Base-by-base conservation (phyloP, 2,113 vertebrate genomes). In the Planiliza haematocheilus region DNA sequence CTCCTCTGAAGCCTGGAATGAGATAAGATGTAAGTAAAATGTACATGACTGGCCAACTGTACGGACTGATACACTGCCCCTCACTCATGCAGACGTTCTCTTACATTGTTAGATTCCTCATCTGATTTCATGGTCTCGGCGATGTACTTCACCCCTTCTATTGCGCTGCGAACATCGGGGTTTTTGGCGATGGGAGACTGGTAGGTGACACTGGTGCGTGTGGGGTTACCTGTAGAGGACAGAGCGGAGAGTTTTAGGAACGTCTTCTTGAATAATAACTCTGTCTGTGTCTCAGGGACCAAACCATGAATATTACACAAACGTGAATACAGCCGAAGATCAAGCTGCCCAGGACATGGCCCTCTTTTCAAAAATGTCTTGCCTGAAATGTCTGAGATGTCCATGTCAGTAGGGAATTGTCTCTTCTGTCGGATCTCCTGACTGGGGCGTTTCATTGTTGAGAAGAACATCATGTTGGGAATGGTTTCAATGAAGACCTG, bases 391-490 rank as follows among this genome's bases (percentile, higher is more conserved):
- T 99, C 98, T 0, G 97, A 97, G 79, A 99, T 99, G 91, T 99
- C 97, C 48, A 98, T 95, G 83, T 99, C 96, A 64, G 95, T 95
- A 1, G 94, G 91, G 82, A 96, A 97, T 82, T 95, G 85, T 45
- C 70, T 95, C 86, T 94, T 96, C 24, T 95, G 94, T 57, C 93
- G 93, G 63, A 94, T 96, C 74, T 98, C 96, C 92, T 95, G 95
- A 59, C 96, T 94, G 0, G 97, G 96, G 30, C 97, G 93, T 88
- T 99, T 99, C 97, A 99, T 99, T 2, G 97, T 98, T 24, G 97
- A 99, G 94, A 99, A 99, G 90, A 99, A 98, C 98, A 99, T 99
- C 83, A 99, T 7, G 73, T 97, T 97, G 86, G 98, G 98, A 89
- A 99, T 96, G 14, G 96, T 99, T 76, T 99, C 94, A 2, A 99